A percentile compares a stretch with the other conserved stretches of the same genome.
Evolutionary conservation across 2,113 vertebrate species (phyloP).

Genomic region (Monopterus albus): DNA sequence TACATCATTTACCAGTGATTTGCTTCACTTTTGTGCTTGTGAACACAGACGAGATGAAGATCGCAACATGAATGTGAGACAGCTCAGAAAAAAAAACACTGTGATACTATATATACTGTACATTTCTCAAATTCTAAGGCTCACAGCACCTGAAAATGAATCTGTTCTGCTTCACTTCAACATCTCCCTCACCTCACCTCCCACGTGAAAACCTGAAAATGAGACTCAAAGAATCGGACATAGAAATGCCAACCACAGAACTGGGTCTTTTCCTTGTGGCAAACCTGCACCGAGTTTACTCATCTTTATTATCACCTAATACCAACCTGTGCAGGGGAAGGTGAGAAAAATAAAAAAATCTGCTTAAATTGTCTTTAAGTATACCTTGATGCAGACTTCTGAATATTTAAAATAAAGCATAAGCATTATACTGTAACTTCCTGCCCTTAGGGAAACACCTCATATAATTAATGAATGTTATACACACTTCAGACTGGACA

Average conservation of each 20-base stretch:
- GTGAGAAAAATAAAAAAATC: slow-evolving; percentile 6
- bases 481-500: too few relatives aligned
- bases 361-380: too few relatives aligned
- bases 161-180: slow-evolving; percentile 21
- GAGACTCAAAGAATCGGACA: slow-evolving; percentile 17
- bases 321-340: slow-evolving; percentile 9
- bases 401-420: slow-evolving; percentile 17
- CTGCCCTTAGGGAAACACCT: neutral
- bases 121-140: slow-evolving; percentile 18
- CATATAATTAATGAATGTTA: slow-evolving; percentile 18
- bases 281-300: slow-evolving; percentile 17
- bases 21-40: slow-evolving; percentile 25
- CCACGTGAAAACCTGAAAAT: slow-evolving; percentile 6
- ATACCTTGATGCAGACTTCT: neutral
- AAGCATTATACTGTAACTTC: neutral
- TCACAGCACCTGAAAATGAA: slow-evolving; percentile 15
- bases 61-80: slow-evolving; percentile 8
- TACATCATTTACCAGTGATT: slow-evolving; percentile 43
- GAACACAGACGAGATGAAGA: slow-evolving; percentile 16
- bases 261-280: slow-evolving; percentile 1
- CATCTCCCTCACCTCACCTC: slow-evolving; percentile 22
- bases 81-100: neutral
- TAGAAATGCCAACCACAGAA: slow-evolving; percentile 15
- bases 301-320: slow-evolving; percentile 30
- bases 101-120: slow-evolving; percentile 4